Conservation (phyloP, 2,113 vertebrate genomes). For the Lamprotornis superbus region DNA sequence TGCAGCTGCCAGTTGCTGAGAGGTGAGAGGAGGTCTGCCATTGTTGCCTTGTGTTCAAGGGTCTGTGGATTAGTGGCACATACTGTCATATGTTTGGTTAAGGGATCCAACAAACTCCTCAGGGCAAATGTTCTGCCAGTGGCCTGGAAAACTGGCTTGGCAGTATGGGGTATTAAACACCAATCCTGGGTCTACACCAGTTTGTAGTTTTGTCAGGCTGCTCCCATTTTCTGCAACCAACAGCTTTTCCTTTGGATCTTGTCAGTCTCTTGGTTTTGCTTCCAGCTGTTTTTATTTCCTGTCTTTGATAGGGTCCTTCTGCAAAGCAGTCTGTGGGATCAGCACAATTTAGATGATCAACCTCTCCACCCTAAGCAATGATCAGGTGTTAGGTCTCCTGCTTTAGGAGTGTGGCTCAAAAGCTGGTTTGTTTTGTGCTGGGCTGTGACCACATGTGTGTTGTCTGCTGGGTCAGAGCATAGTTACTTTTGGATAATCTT, state of each 20-base stretch:
- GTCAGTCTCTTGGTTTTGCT: not conserved
- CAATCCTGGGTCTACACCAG: not conserved
- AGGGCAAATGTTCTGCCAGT: not conserved
- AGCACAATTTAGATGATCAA: not conserved
- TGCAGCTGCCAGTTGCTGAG: not conserved
- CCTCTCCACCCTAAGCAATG: not conserved
- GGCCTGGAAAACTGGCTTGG: not conserved
- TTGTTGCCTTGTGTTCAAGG: not conserved
- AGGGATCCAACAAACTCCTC: not conserved
- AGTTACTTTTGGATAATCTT: not conserved
- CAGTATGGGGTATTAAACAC: not conserved
- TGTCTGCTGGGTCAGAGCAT: not conserved
- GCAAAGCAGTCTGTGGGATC: not conserved
- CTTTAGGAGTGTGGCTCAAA: fast-evolving
- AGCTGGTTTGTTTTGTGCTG: not conserved
- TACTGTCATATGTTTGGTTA: not conserved
- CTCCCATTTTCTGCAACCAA: not conserved
- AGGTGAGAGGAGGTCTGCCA: not conserved
- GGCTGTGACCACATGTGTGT: not conserved
- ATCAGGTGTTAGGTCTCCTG: fast-evolving
- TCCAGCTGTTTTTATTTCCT: not conserved
- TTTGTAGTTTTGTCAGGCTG: not conserved
- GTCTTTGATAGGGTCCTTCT: not conserved
- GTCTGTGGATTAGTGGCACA: not conserved
- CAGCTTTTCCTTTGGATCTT: not conserved